Evolutionary conservation across 2,797 vertebrate genomes (phyloP), one percentile per base, ranked within the genome.

Genomic region (Anisognathus igniventris): DNA sequence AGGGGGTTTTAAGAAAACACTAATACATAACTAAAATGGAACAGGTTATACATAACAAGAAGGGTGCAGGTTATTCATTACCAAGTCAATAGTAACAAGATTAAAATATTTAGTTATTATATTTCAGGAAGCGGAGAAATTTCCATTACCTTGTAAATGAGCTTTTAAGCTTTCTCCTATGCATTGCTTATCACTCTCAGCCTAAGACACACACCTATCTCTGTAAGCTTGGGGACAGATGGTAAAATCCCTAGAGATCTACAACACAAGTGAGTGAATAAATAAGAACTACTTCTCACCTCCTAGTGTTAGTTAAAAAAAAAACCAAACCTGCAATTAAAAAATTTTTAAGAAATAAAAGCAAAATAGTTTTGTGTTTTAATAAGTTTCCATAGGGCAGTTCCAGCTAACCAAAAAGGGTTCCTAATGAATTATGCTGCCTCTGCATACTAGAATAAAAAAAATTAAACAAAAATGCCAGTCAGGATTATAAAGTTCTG

Each of bases 161-260:
- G 40, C 11, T 89, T 91, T 94, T 56, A 82, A 86, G 21, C 28
- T 91, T 79, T 94, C 28, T 81, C 10, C 31, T 72, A 10, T 42
- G 21, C 10, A 5, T 47, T 58, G 23, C 31, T 81, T 79, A 48
- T 13, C 47, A 35, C 1, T 5, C 33, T 54, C 9, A 66, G 56
- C 28, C 33, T 67, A 76, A 91, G 71, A 82, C 39, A 73, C 30
- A 37, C 9, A 33, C 14, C 25, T 15, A 4, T 76, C 44, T 75
- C 71, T 10, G 5, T 39, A 92, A 62, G 39, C 35, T 7, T 73
- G 30, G 39, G 23, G 25, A 73, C 48, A 79, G 24, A n/a, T 0
- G 0, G 12, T 9, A 81, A 90, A 94, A 95, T 75, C 42, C n/a
- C 37, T 48, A 23, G 21, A 70, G 33, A n/a, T 44, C 27, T 81